Evolutionary conservation across 2,888 invertebrate species (phyloP).

Genomic region (Synanthedon tipuliformis): DNA sequence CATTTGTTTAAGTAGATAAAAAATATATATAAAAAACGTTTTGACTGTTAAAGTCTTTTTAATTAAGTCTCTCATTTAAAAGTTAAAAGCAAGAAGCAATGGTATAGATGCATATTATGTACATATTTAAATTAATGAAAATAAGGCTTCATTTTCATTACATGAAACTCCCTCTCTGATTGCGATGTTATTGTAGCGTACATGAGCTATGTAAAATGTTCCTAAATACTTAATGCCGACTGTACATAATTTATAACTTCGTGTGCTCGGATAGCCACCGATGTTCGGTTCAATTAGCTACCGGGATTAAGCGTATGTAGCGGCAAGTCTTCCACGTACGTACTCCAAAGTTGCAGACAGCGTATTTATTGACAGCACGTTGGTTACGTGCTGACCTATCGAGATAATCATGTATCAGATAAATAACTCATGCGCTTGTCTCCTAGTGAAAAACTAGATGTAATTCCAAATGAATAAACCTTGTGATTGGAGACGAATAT

Average conservation of each 20-base stretch:
- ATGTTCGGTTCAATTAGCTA: constrained; percentile 20
- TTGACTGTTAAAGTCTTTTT: too few relatives aligned
- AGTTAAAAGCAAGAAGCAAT: too few relatives aligned
- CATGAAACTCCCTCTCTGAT: too few relatives aligned
- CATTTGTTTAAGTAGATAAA: too few relatives aligned
- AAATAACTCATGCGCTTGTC: constrained; percentile 45
- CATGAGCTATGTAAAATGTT: too few relatives aligned
- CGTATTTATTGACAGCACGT: constrained; percentile 22
- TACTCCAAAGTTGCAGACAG: constrained; percentile 3
- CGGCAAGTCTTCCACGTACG: constrained; percentile 7
- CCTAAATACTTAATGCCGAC: background rate
- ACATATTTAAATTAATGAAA: too few relatives aligned
- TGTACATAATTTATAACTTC: constrained; percentile 19
- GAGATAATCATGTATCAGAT: constrained; percentile 19
- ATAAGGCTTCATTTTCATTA: too few relatives aligned
- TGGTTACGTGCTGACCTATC: constrained; percentile 4
- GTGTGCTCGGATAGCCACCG: constrained; percentile 13
- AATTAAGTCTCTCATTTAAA: too few relatives aligned
- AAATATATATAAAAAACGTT: too few relatives aligned
- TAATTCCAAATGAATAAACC: background rate
- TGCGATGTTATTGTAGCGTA: too few relatives aligned
- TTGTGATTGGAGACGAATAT: too few relatives aligned
- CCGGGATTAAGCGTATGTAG: constrained; percentile 10
- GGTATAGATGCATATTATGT: too few relatives aligned
- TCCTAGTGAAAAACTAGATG: constrained; percentile 29